These are phyloP conservation scores for Megalopta genalis DNA, from an alignment of 1,140 invertebrate genomes.

Conservation along the genomic window DNA sequence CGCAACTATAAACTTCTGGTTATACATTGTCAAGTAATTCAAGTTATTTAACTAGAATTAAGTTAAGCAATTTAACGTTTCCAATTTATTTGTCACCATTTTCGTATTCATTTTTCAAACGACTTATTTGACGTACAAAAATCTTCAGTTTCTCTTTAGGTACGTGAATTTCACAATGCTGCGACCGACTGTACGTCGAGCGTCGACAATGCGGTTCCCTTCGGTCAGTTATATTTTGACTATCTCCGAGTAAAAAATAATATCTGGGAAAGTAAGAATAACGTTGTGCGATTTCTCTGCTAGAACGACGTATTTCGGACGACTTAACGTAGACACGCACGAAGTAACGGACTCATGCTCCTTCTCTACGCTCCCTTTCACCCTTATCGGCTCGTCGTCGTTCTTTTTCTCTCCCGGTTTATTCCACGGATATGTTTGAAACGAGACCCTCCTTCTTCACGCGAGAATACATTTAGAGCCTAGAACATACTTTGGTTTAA, in stretches of 20 bases:
- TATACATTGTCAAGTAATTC: too few species aligned
- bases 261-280: slow-evolving; percentile 36
- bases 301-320: slow-evolving; percentile 30
- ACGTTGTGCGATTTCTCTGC: neutral
- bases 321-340: slow-evolving; percentile 41
- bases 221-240: slow-evolving; percentile 6
- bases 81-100: too few species aligned
- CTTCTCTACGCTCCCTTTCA: neutral
- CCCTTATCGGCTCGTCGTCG: neutral
- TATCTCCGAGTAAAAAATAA: slow-evolving; percentile 57
- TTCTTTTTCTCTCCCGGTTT: neutral
- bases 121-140: too few species aligned
- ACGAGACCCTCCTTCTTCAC: slow-evolving; percentile 16
- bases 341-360: slow-evolving; percentile 38
- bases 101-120: too few species aligned
- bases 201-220: too few species aligned
- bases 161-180: too few species aligned
- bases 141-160: too few species aligned
- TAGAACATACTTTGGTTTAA: slow-evolving; percentile 42
- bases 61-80: too few species aligned
- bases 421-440: slow-evolving; percentile 39
- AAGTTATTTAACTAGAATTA: too few species aligned
- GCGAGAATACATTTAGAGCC: slow-evolving; percentile 61
- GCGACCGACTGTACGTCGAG: too few species aligned
- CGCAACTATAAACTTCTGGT: too few species aligned